Evolutionary conservation across 2,113 vertebrate species (phyloP).

Genomic region (Semicossyphus pulcher): DNA sequence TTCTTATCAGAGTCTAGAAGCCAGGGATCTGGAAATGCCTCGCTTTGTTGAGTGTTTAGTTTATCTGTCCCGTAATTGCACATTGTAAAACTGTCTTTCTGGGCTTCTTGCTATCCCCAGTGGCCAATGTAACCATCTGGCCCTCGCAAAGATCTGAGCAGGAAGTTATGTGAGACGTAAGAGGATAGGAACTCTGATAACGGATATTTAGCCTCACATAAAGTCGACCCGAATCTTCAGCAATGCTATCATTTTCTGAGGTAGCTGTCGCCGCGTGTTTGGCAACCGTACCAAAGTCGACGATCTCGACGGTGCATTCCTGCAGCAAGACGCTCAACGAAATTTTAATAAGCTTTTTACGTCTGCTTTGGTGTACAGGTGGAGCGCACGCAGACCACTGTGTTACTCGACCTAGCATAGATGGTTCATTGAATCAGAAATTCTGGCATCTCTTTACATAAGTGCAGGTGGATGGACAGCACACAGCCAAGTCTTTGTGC

Average conservation of each 20-base stretch:
- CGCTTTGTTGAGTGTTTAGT: slow-evolving; percentile 79
- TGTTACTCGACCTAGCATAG: slow-evolving; percentile 59
- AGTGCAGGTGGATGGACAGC: slow-evolving; percentile 69
- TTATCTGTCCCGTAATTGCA: slow-evolving; percentile 81
- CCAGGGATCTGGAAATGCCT: slow-evolving; percentile 74
- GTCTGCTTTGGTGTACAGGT: slow-evolving; percentile 26
- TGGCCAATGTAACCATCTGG: slow-evolving; percentile 82
- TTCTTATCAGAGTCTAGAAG: slow-evolving; percentile 74
- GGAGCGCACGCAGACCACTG: slow-evolving; percentile 28
- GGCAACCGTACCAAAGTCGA: slow-evolving; percentile 7
- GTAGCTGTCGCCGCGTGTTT: slow-evolving; percentile 42
- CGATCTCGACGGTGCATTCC: slow-evolving; percentile 11
- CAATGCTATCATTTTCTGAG: slow-evolving; percentile 58
- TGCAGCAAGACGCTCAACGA: slow-evolving; percentile 8
- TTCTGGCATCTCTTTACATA: slow-evolving; percentile 66
- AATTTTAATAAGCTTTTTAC: background rate
- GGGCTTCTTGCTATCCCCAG: slow-evolving; percentile 74
- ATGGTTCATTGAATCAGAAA: slow-evolving; percentile 70
- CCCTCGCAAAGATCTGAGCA: slow-evolving; percentile 78
- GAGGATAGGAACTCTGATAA: slow-evolving; percentile 76
- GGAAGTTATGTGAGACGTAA: slow-evolving; percentile 77
- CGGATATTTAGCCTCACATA: slow-evolving; percentile 68
- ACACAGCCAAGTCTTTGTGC: slow-evolving; percentile 75
- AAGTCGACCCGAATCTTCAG: slow-evolving; percentile 56
- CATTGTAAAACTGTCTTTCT: slow-evolving; percentile 79